Conservation (phyloP, 1,140 invertebrate genomes). For the Drosophila malerkotliana region DNA sequence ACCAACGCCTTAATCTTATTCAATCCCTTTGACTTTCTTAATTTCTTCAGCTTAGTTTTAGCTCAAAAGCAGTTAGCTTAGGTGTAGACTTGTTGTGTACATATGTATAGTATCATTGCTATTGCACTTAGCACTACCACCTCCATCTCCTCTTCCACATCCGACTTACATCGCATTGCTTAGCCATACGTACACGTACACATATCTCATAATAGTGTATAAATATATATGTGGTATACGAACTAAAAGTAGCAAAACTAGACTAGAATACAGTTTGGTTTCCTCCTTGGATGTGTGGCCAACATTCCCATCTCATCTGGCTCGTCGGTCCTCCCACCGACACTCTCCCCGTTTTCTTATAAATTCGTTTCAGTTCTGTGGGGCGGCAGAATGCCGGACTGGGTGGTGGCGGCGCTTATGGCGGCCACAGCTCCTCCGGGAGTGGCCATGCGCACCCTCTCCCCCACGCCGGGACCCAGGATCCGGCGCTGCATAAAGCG, state of each 20-base stretch:
- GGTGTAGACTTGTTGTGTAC: slow-evolving; percentile 45
- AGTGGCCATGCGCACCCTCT: slow-evolving; percentile 67
- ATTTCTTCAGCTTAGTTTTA: slow-evolving; percentile 42
- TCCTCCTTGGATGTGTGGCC: slow-evolving; percentile 20
- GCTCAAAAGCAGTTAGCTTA: slow-evolving; percentile 58
- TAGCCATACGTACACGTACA: slow-evolving; percentile 20
- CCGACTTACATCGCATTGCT: slow-evolving; percentile 48
- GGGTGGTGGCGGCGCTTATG: slow-evolving; percentile 1
- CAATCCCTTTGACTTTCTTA: slow-evolving; percentile 14
- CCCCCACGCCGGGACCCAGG: slow-evolving; percentile 71
- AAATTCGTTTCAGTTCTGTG: slow-evolving; percentile 84
- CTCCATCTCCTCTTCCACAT: not conserved
- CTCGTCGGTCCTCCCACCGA: not conserved
- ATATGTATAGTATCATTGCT: slow-evolving; percentile 48
- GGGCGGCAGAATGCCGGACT: slow-evolving; percentile 52
- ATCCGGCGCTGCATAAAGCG: slow-evolving; percentile 56
- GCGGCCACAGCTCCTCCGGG: slow-evolving; percentile 58
- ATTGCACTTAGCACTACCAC: slow-evolving; percentile 18
- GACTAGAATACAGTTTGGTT: slow-evolving; percentile 79
- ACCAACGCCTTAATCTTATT: slow-evolving; percentile 14
- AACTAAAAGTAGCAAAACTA: slow-evolving; percentile 53
- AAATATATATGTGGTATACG: slow-evolving; percentile 15
- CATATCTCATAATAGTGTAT: slow-evolving; percentile 4
- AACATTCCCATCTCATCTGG: not conserved
- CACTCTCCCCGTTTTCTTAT: slow-evolving; percentile 57